phyloP scores from a whole-genome alignment of 2,888 invertebrate species.

The Proisotoma minuta region DNA sequence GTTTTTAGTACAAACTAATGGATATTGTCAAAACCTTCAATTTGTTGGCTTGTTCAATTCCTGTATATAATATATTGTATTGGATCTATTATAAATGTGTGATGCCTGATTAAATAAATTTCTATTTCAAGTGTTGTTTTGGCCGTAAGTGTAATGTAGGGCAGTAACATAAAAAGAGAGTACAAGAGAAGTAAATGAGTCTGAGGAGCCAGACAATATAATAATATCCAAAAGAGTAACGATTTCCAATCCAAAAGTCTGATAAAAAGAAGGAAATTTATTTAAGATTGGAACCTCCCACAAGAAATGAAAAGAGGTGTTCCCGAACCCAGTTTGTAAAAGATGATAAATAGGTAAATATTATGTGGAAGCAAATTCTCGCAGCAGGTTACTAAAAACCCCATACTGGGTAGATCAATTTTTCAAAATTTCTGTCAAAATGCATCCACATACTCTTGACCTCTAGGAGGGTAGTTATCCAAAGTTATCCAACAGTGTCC shows the following conservation, averaged over 20 bases:
- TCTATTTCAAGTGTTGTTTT: slow-evolving; percentile 8
- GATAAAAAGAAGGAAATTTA: slow-evolving; percentile 42
- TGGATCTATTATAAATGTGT: background rate
- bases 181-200: background rate
- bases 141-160: background rate
- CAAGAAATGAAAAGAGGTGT: slow-evolving; percentile 41
- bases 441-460: slow-evolving; percentile 37
- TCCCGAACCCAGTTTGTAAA: slow-evolving; percentile 39
- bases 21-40: slow-evolving; percentile 6
- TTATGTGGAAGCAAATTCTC: slow-evolving; percentile 46
- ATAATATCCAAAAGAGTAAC: slow-evolving; percentile 8
- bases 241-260: slow-evolving; percentile 25
- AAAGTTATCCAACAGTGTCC: slow-evolving; percentile 43
- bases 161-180: background rate
- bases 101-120: slow-evolving; percentile 2
- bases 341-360: slow-evolving; percentile 48
- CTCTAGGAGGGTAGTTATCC: slow-evolving; percentile 47
- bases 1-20: slow-evolving; percentile 9
- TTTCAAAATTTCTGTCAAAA: slow-evolving; percentile 42
- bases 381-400: slow-evolving; percentile 48
- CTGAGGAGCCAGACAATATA: too few relatives aligned
- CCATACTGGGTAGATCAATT: slow-evolving; percentile 47
- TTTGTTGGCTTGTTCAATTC: background rate
- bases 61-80: too few relatives aligned
- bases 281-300: slow-evolving; percentile 37